Evolutionary conservation across 64 coral and sea anemone genomes (phyloP), one percentile per base, ranked within the genome.

Genomic region (Porites lutea): DNA sequence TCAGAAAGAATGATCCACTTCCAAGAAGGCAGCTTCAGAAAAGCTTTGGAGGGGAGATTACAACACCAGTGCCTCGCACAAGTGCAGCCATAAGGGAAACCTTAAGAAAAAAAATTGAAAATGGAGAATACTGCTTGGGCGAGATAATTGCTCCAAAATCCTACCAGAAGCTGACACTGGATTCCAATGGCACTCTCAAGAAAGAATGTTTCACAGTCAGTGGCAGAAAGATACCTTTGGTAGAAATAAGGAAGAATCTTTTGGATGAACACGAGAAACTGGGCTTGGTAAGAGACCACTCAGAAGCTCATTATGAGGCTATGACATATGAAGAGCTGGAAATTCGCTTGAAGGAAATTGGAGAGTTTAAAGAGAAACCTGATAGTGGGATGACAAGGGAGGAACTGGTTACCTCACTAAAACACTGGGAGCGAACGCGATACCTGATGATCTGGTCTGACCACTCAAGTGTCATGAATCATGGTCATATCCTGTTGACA

Each of bases 391-490:
- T 19, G 6, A 4, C 69, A 20, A 48, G 50, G n/a, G 63, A 58
- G 10, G 66, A 80, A 16, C 77, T 90, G 6, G 46, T 46, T 11
- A 7, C 71, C 1, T 71, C 37, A 75, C 78, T 82, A 15, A 21
- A 82, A 19, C 5, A 81, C 19, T 50, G 14, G 14, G 89, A 91
- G 37, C 58, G 52, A 60, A 66, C 64, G 21, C 10, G 89, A 62
- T 65, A 82, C n/a, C 70, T 91, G 1, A 82, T 82, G 6, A n/a
- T 72, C 20, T 90, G 88, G 89, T 91, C 89, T 61, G 78, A 91
- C 66, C 89, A 82, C 23, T 91, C 89, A 2, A 79, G 88, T 7
- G 46, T 90, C 4, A 44, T 90, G 49, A 90, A 90, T 14, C 88
- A 90, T 71, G 89, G 78, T 4, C 89, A 91, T 11, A 78, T 82